phyloP scores from a whole-genome alignment of 2,113 vertebrate species.

The Phoenicopterus ruber region DNA sequence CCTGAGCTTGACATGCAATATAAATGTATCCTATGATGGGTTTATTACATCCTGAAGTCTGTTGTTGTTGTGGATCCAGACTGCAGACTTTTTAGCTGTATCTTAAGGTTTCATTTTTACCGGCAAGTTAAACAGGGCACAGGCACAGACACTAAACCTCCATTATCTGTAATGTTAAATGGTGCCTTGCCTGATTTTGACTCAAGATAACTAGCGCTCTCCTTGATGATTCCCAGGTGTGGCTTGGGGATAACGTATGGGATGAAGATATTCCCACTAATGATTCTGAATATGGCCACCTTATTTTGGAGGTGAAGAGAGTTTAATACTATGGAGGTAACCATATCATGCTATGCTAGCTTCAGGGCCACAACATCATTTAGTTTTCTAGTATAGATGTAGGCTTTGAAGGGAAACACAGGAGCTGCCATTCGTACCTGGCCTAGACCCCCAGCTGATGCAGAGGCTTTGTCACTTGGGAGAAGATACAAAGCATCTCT shows the following conservation, averaged over 20 bases:
- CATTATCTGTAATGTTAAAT: slow-evolving; percentile 46
- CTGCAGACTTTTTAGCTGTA: slow-evolving; percentile 30
- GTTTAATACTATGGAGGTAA: background rate
- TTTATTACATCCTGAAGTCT: slow-evolving; percentile 65
- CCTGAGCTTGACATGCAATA: slow-evolving; percentile 64
- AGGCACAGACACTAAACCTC: slow-evolving; percentile 44
- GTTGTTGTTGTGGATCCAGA: slow-evolving; percentile 41
- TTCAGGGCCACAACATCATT: background rate
- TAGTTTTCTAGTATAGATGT: background rate
- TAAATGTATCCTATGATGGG: slow-evolving; percentile 66
- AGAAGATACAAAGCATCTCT: background rate
- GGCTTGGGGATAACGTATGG: background rate
- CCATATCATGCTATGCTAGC: background rate
- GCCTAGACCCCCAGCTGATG: background rate
- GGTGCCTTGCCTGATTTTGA: slow-evolving; percentile 39
- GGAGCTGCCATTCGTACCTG: background rate
- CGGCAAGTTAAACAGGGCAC: slow-evolving; percentile 49
- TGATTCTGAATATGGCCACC: background rate
- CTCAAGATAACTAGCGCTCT: slow-evolving; percentile 38
- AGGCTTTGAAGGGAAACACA: background rate
- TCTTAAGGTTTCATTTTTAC: slow-evolving; percentile 51
- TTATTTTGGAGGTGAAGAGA: background rate
- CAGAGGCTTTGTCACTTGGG: background rate
- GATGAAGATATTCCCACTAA: background rate
- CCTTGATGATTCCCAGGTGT: slow-evolving; percentile 55